Evolutionary conservation across 2,888 invertebrate species (phyloP).

Genomic region (Lampropteryx suffumata): DNA sequence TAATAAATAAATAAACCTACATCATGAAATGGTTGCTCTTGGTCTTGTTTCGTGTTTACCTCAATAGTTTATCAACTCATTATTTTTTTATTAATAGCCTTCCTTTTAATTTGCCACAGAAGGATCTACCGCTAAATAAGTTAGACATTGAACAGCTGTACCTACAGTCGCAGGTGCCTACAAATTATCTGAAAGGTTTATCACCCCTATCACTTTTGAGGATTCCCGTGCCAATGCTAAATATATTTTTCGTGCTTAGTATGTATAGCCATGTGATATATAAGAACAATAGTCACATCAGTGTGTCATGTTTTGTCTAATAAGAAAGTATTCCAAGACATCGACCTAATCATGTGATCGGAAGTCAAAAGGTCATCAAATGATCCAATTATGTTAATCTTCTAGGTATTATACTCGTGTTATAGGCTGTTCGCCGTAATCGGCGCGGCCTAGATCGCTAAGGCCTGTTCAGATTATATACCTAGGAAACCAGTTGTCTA

Average conservation of each 20-base stretch:
- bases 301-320: too few species aligned
- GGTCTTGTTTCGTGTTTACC: not conserved
- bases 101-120: too few species aligned
- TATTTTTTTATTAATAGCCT: too few species aligned
- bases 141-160: too few species aligned
- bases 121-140: too few species aligned
- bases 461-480: slow-evolving; percentile 15
- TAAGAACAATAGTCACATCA: too few species aligned
- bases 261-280: slow-evolving; percentile 20
- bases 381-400: slow-evolving; percentile 25
- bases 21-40: not conserved
- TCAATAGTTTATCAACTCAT: too few species aligned
- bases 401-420: slow-evolving; percentile 13
- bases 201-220: slow-evolving; percentile 54
- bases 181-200: slow-evolving; percentile 49
- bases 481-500: slow-evolving; percentile 21
- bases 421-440: slow-evolving; percentile 31
- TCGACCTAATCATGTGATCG: not conserved
- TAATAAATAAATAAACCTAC: too few species aligned
- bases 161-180: too few species aligned
- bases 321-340: not conserved
- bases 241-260: slow-evolving; percentile 37
- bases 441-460: slow-evolving; percentile 35
- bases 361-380: not conserved
- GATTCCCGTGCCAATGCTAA: slow-evolving; percentile 64